Conservation (phyloP, 1,140 invertebrate species). For the Drosophila gunungcola region DNA sequence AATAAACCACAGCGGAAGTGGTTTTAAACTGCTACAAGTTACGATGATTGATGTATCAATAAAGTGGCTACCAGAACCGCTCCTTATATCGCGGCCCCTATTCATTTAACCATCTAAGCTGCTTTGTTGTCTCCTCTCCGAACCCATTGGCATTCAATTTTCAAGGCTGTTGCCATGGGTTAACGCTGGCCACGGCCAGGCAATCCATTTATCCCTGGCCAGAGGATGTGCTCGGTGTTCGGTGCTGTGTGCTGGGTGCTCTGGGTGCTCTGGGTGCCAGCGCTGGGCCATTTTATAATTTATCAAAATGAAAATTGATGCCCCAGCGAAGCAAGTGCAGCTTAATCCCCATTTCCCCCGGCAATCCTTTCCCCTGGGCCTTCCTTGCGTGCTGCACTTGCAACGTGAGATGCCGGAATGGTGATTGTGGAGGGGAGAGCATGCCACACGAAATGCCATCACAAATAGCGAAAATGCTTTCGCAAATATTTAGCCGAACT, state of each 20-base stretch:
- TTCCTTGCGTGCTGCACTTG: slow-evolving; percentile 37
- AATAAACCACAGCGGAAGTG: slow-evolving; percentile 42
- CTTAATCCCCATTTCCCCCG: slow-evolving; percentile 27
- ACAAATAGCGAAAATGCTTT: slow-evolving; percentile 79
- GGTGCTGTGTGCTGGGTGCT: slow-evolving; percentile 1
- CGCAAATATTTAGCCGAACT: slow-evolving; percentile 77
- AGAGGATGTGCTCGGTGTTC: slow-evolving; percentile 25
- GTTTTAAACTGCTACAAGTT: slow-evolving; percentile 7
- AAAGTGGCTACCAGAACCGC: slow-evolving; percentile 14
- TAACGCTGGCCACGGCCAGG: slow-evolving; percentile 45
- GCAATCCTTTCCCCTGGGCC: background rate
- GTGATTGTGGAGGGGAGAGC: slow-evolving; percentile 2
- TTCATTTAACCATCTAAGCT: slow-evolving; percentile 41
- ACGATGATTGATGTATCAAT: slow-evolving; percentile 44
- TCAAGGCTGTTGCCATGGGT: slow-evolving; percentile 52
- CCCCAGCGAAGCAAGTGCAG: slow-evolving; percentile 58
- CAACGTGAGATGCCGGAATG: slow-evolving; percentile 2
- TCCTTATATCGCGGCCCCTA: slow-evolving; percentile 10
- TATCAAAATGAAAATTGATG: slow-evolving; percentile 83
- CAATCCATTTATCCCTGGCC: slow-evolving; percentile 65
- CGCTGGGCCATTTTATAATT: slow-evolving; percentile 75
- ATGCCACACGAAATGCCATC: slow-evolving; percentile 74
- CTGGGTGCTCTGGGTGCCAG: slow-evolving; percentile 34
- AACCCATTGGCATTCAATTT: slow-evolving; percentile 38
- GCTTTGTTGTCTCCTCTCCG: slow-evolving; percentile 10